These are phyloP conservation scores for Diacarnus erythraeanus DNA, from an alignment of 37 sponge, comb jelly and placozoan genomes.

Conservation along the genomic window DNA sequence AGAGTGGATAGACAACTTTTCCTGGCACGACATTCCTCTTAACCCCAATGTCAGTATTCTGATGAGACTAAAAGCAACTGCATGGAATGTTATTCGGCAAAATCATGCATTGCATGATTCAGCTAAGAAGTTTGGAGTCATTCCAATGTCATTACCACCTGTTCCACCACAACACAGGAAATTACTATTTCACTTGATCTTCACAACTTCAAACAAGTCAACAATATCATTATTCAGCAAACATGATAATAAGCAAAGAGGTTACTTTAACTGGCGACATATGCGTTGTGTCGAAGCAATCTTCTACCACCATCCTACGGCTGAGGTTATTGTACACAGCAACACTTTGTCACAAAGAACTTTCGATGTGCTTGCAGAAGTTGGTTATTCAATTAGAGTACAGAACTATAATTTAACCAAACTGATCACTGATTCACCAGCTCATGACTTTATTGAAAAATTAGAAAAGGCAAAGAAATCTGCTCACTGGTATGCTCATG, in stretches of 20 bases:
- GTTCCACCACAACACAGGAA: no score
- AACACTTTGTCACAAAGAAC: neutral
- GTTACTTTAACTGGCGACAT: conserved; percentile 1
- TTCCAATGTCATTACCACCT: no score
- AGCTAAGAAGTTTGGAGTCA: neutral
- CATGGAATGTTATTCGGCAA: conserved; percentile 5
- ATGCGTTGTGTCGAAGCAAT: conserved; percentile 3
- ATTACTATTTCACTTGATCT: no score
- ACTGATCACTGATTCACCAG: neutral
- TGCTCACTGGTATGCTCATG: neutral
- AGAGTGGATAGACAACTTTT: neutral
- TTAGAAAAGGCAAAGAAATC: neutral
- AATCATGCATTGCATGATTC: neutral
- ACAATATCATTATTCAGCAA: no score
- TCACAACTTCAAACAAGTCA: no score
- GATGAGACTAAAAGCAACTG: neutral
- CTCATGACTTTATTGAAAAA: neutral
- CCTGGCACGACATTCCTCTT: neutral
- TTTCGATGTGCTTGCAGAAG: neutral
- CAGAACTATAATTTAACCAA: neutral
- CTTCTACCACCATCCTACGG: conserved; percentile 10
- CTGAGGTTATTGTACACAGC: neutral
- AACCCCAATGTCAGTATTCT: neutral
- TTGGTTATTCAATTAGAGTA: conserved; percentile 3
- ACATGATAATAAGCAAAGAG: no score